Base-by-base conservation (phyloP, 2,113 vertebrate genomes). In the Tetraodon nigroviridis region DNA sequence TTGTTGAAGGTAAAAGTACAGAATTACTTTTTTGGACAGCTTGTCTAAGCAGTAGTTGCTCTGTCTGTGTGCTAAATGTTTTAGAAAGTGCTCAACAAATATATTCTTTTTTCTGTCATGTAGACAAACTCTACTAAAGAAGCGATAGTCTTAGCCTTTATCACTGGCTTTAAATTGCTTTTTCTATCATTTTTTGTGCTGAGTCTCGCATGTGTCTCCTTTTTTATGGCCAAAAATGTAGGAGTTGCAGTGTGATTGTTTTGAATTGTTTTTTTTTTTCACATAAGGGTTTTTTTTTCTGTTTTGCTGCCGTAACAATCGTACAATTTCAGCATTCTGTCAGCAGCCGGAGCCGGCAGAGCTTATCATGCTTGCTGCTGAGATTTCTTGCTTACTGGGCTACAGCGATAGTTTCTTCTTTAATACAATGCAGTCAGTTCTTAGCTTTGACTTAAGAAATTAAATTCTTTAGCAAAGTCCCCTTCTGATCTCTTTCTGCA, bases 331-430 rank as follows among this genome's bases (percentile, higher is more conserved):
- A 82, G 71, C 56, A 18, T 82, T 67, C 74, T 80, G 76, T 83
- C 75, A 71, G 56, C 67, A 84, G 71, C 37, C 67, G 16, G 64
- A 67, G 64, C 73, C 73, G 73, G 65, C 73, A 61, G 64, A 75
- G 83, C 76, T 84, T 78, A 84, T 88, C 80, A 11, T 73, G 73
- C 79, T 62, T 78, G 60, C 79, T 84, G 64, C 65, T 51, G 52
- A 76, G 78, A 72, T 69, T 78, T 72, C 76, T 57, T 58, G 56
- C 72, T 79, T 75, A 63, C 69, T 81, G 77, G 78, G 78, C 76
- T 69, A 50, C 56, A 55, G 64, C 44, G 45, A 73, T 66, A 73
- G 72, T 69, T 57, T 51, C 15, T 17, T 7, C 44, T 6, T 17
- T 68, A 73, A 73, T 59, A 63, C 66, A 75, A 72, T 75, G 52